phyloP scores from a whole-genome alignment of 2,797 vertebrate genomes.

The Molossus alvarezi region DNA sequence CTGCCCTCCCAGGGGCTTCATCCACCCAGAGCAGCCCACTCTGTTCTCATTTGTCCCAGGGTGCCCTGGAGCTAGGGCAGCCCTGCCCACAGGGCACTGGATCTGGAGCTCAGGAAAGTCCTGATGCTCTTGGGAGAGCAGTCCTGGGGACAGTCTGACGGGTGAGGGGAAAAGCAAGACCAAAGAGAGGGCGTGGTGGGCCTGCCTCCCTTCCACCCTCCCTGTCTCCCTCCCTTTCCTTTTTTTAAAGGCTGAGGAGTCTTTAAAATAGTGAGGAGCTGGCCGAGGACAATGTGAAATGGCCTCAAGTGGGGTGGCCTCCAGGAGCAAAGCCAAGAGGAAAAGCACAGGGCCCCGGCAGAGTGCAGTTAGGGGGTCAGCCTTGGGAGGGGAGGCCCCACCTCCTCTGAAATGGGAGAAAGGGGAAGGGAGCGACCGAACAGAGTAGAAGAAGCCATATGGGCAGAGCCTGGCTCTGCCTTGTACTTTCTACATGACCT shows the following conservation, averaged over 20 bases:
- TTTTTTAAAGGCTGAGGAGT: not conserved
- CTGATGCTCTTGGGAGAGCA: not conserved
- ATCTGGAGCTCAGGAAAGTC: not conserved
- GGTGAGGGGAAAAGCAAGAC: not conserved
- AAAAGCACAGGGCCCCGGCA: not conserved
- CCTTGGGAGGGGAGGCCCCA: not conserved
- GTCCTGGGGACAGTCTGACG: not conserved
- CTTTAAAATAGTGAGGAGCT: not conserved
- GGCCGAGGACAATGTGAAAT: not conserved
- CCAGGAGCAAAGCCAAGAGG: not conserved
- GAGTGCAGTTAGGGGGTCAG: not conserved
- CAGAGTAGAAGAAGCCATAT: not conserved
- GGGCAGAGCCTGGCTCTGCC: not conserved
- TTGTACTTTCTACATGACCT: constrained; percentile 65
- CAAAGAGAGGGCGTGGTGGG: not conserved
- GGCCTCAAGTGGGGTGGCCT: not conserved
- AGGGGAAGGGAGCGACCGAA: not conserved
- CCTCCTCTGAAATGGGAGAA: not conserved
- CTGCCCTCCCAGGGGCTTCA: not conserved
- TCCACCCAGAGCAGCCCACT: not conserved
- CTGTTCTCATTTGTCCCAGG: not conserved
- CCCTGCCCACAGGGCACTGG: not conserved
- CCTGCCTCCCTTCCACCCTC: not conserved
- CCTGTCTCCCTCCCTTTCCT: not conserved
- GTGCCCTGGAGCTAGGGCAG: not conserved